A percentile compares a stretch with the other conserved stretches of the same genome.
Conservation (phyloP, 2,113 vertebrate genomes). For the Microtus montanus region DNA sequence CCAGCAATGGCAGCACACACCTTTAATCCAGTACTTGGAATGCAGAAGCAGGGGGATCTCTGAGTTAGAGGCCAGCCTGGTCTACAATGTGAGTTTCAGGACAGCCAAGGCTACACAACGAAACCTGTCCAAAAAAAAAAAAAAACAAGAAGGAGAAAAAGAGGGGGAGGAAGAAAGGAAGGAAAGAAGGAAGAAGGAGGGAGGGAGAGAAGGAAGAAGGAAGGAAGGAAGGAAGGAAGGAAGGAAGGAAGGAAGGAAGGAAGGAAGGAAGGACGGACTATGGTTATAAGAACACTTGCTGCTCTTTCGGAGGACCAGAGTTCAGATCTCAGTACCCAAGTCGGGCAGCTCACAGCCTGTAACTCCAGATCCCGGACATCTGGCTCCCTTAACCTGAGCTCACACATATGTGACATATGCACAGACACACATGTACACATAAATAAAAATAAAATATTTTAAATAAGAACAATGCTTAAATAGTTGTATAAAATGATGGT, state of each 20-base stretch:
- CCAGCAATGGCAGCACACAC: too few species aligned
- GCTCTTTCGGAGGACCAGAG: background rate
- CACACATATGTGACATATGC: background rate
- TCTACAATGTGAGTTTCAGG: background rate
- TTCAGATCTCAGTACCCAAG: background rate
- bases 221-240: accelerated
- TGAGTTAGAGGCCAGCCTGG: background rate
- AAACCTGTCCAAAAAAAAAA: background rate
- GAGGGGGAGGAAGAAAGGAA: background rate
- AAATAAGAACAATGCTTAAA: background rate
- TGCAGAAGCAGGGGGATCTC: background rate
- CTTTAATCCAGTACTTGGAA: background rate
- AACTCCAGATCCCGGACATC: background rate
- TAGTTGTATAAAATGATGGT: background rate
- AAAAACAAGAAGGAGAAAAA: background rate
- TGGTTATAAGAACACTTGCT: background rate
- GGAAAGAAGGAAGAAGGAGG: background rate
- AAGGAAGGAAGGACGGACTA: accelerated
- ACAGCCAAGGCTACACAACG: background rate
- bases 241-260: background rate
- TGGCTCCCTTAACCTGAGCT: background rate
- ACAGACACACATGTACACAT: background rate
- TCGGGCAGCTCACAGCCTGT: background rate
- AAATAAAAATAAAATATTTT: background rate
- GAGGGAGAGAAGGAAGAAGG: too few species aligned